Percentiles rank a stretch among this genome's conserved stretches.
Evolutionary conservation across 2,113 vertebrate species (phyloP).

Genomic region (Podarcis muralis): DNA sequence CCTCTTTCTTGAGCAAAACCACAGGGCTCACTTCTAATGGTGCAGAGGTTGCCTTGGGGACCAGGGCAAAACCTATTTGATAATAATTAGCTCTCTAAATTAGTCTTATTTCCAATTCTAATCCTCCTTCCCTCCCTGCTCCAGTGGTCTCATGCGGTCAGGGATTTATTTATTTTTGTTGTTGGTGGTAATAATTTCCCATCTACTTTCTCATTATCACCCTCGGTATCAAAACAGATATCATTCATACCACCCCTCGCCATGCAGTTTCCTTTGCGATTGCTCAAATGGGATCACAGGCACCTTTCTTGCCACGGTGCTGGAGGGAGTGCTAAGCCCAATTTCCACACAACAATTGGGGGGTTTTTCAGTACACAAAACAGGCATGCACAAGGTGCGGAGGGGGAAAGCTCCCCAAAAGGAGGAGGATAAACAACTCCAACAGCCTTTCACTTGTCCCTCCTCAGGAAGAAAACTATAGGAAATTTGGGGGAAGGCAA

Average conservation of each 20-base stretch:
- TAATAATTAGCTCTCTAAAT: slow-evolving; percentile 13
- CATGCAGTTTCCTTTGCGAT: neutral
- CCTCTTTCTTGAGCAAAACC: slow-evolving; percentile 4
- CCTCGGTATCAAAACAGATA: neutral
- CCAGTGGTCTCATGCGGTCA: neutral
- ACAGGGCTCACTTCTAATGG: slow-evolving; percentile 10
- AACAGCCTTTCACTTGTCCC: neutral
- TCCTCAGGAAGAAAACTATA: no score
- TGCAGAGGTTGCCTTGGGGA: neutral
- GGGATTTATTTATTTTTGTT: neutral
- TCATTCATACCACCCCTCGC: neutral
- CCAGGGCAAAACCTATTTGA: slow-evolving; percentile 2
- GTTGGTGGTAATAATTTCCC: neutral
- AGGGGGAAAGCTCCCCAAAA: neutral
- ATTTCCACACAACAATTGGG: neutral
- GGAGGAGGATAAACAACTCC: neutral
- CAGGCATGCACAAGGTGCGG: neutral
- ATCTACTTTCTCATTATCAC: neutral
- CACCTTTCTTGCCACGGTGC: neutral
- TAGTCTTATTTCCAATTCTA: slow-evolving; percentile 25
- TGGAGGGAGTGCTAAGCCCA: neutral
- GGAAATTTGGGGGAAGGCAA: no score
- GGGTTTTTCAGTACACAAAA: neutral
- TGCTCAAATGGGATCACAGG: neutral
- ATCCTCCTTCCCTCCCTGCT: neutral